Base-by-base conservation (phyloP, 2,797 vertebrate species). In the Myotis pilosus region DNA sequence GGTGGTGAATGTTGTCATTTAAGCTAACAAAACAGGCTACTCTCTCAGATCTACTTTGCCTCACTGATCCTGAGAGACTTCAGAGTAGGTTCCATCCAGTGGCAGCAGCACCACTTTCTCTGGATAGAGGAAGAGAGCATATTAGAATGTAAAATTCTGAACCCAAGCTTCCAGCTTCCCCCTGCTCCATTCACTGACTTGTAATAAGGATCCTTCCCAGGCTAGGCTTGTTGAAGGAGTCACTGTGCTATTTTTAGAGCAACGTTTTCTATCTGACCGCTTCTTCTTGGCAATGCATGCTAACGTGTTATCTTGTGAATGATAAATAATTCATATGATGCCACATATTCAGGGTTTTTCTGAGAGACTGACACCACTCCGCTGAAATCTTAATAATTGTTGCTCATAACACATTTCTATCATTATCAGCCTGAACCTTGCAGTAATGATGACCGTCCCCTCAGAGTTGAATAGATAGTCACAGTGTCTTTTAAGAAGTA, bases 241-340 rank as follows among this genome's bases (percentile, higher is more conserved):
- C 72, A 22, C 0, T 44, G 12, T 69, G 33, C 22, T 44, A 78
- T 49, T 47, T 82, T 13, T 78, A 74, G 17, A 66, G 49, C 57
- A 72, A 41, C 30, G 76, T 79, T 81, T 90, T 84, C 11, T 38
- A 60, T 60, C n/a, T 66, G 25, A 49, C 51, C 28, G 30, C 44
- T 86, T 75, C 80, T 89, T 94, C 47, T 68, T 72, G 53, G 47
- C 22, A 71, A 8, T 62, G 22, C 64, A 36, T 86, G 60, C 36
- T 88, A 82, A 71, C 16, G 25, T 53, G 87, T 91, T 71, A 60
- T 38, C 41, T 76, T 91, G 44, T 69, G 64, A 89, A 7, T 74
- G 25, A 84, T 91, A 84, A 88, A 84, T 92, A 92, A 96, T 81
- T 94, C 75, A 87, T 71, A 33, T 4, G 33, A 86, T 55, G 20